These are phyloP conservation scores for Chionis minor DNA, from an alignment of 2,113 vertebrate genomes.

Conservation along the genomic window DNA sequence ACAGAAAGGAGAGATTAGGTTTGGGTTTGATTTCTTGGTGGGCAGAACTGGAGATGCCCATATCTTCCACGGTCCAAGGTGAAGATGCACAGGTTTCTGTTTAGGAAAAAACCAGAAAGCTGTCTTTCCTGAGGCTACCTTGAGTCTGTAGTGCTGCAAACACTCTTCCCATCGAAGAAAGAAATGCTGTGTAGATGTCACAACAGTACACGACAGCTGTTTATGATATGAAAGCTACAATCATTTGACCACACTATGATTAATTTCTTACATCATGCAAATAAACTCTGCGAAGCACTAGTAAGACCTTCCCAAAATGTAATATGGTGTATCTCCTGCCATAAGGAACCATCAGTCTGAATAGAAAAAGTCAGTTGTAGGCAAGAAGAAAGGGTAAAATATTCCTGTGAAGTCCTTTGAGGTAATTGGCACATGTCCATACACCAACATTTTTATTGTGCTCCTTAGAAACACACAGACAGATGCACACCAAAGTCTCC, in stretches of 20 bases:
- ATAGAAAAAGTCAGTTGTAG: not conserved
- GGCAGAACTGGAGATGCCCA: not conserved
- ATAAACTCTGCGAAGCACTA: not conserved
- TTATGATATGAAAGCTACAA: not conserved
- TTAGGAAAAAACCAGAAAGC: not conserved
- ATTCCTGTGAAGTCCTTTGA: not conserved
- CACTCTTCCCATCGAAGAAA: not conserved
- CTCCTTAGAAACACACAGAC: not conserved
- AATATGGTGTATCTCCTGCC: not conserved
- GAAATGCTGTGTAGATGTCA: accelerated
- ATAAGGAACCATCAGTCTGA: not conserved
- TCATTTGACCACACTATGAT: not conserved
- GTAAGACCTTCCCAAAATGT: not conserved
- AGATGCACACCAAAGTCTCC: not conserved
- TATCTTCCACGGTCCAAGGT: not conserved
- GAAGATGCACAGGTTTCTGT: not conserved
- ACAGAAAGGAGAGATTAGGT: not conserved
- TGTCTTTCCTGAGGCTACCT: not conserved
- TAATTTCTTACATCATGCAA: not conserved
- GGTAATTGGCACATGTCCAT: not conserved
- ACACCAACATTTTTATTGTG: not conserved
- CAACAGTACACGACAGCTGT: not conserved
- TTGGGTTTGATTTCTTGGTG: not conserved
- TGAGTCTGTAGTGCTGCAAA: not conserved
- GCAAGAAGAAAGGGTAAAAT: not conserved